Percentiles rank a stretch among this genome's conserved stretches.
These are phyloP conservation scores for Scaptomyza tumidula DNA, from an alignment of 2,888 invertebrate genomes.

Conservation along the genomic window DNA sequence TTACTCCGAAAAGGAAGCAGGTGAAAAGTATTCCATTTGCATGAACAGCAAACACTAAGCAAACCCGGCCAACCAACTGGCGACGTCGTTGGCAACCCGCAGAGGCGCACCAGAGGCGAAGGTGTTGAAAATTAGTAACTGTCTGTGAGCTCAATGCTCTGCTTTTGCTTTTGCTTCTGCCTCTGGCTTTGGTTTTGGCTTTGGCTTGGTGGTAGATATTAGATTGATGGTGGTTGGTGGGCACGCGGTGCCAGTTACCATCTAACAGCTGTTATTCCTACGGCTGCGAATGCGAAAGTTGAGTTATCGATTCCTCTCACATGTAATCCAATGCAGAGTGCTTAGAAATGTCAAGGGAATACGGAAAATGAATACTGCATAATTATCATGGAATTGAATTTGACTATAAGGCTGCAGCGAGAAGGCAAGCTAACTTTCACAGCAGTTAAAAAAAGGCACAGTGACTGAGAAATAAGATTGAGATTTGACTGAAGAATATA, in stretches of 20 bases:
- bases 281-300: conserved; percentile 22
- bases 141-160: conserved; percentile 50
- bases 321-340: background rate
- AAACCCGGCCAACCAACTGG: conserved; percentile 49
- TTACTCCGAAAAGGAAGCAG: conserved; percentile 65
- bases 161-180: background rate
- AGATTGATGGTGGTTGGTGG: conserved; percentile 3
- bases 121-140: conserved; percentile 78
- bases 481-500: too few relatives aligned
- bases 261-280: conserved; percentile 20
- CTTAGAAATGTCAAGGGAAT: background rate
- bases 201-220: background rate
- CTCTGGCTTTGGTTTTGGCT: background rate
- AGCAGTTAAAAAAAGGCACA: too few relatives aligned
- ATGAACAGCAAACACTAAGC: conserved; percentile 66
- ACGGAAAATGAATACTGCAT: conserved; percentile 1
- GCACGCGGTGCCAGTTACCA: conserved; percentile 49
- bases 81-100: conserved; percentile 69
- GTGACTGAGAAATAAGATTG: too few relatives aligned
- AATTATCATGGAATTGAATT: background rate
- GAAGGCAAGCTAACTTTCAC: too few relatives aligned
- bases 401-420: too few relatives aligned
- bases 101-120: conserved; percentile 53
- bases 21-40: conserved; percentile 78
- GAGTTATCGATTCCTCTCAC: conserved; percentile 46